Evolutionary conservation across 2,797 vertebrate species (phyloP), one percentile per base, ranked within the genome.

Genomic region (Spondyliosoma cantharus): DNA sequence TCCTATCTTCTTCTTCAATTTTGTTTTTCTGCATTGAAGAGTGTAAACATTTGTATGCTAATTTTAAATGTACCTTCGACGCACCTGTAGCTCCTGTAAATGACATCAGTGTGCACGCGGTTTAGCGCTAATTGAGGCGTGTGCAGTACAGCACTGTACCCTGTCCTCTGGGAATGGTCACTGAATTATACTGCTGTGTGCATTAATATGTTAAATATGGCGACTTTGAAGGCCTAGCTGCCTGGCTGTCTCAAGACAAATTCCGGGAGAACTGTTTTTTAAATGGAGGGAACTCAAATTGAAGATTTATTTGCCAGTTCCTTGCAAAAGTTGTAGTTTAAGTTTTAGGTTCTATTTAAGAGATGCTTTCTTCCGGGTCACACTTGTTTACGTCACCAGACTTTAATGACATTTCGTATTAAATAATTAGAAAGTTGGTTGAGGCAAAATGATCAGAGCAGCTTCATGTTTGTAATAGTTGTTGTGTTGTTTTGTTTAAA

Each of bases 41-140:
- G 1, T 54, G 37, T 56, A 1, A 19, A 74, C 8, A 4, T 42
- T 56, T 24, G 22, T 9, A 13, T 22, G 8, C 3, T 56, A 1
- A 54, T 71, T 32, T 78, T 7, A 27, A 74, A 69, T 57, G 20
- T 27, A 11, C 25, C 49, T 67, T 50, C 8, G 22, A 80, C 67
- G 74, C 88, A 86, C 87, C 85, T 87, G 90, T 86, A 22, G 72
- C 76, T 79, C 27, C 59, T 74, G 56, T 65, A 58, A 66, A 78
- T 85, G 9, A 45, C 73, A 56, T 22, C 45, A 64, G 25, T 74
- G 76, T 52, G 84, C 64, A 49, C 75, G 80, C 78, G 74, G 49
- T 3, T 67, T 50, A 52, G 29, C 57, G 77, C 57, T 83, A 82
- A 86, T 80, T 82, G 67, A 86, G 69, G 74, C 82, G 43, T 74